Conservation (phyloP, 2,888 invertebrate genomes). For the Noctua comes region DNA sequence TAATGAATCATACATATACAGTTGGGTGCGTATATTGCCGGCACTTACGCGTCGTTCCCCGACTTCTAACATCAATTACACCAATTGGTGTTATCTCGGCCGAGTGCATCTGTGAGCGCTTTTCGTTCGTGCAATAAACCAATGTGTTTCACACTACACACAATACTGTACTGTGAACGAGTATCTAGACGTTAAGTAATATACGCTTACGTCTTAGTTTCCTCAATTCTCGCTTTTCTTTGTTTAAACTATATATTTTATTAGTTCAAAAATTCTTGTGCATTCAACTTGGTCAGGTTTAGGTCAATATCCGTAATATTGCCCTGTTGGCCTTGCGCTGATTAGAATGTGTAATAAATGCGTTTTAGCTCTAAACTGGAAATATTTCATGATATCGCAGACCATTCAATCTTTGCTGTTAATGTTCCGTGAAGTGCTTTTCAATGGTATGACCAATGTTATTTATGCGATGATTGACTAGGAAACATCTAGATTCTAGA, state of each 20-base stretch:
- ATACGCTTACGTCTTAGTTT: slow-evolving; percentile 66
- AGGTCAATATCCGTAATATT: slow-evolving; percentile 69
- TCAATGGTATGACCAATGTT: slow-evolving; percentile 50
- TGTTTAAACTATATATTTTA: slow-evolving; percentile 28
- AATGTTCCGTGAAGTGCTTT: slow-evolving; percentile 57
- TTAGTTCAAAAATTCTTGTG: slow-evolving; percentile 10
- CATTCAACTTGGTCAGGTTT: slow-evolving; percentile 41
- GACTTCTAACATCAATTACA: slow-evolving; percentile 78
- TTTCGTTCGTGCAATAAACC: slow-evolving; percentile 68
- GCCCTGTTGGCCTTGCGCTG: slow-evolving; percentile 68
- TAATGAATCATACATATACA: slow-evolving; percentile 76
- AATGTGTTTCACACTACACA: slow-evolving; percentile 67
- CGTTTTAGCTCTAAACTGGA: slow-evolving; percentile 42
- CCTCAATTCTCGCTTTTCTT: slow-evolving; percentile 65
- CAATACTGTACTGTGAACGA: slow-evolving; percentile 63
- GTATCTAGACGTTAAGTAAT: slow-evolving; percentile 74
- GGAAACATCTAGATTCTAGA: slow-evolving; percentile 61
- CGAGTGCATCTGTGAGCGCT: slow-evolving; percentile 72
- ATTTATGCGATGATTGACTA: slow-evolving; percentile 55
- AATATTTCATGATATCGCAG: slow-evolving; percentile 55
- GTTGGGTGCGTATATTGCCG: slow-evolving; percentile 72
- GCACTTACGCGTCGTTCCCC: slow-evolving; percentile 72
- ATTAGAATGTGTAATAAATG: slow-evolving; percentile 57
- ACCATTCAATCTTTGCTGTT: slow-evolving; percentile 43
- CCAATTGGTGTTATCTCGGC: slow-evolving; percentile 77